These are phyloP conservation scores for Scotopteryx bipunctaria DNA, from an alignment of 2,888 invertebrate species.

Conservation along the genomic window DNA sequence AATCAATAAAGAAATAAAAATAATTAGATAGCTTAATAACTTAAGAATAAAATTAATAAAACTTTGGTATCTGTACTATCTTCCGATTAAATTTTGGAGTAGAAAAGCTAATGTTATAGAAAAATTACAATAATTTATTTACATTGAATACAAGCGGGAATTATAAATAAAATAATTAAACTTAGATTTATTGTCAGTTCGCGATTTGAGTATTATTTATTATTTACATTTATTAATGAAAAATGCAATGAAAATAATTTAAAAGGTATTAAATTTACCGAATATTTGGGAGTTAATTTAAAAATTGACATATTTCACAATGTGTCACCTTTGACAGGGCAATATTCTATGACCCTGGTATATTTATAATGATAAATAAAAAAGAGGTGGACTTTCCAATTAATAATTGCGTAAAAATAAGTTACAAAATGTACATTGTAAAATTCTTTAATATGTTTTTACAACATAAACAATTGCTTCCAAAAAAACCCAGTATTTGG, in stretches of 20 bases:
- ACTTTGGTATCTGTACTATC: conserved; percentile 82
- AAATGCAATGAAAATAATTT: conserved; percentile 54
- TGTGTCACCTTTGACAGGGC: conserved; percentile 7
- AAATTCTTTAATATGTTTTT: conserved; percentile 5
- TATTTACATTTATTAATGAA: conserved; percentile 65
- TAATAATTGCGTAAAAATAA: background rate
- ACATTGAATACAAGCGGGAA: conserved; percentile 54
- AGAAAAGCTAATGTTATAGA: conserved; percentile 72
- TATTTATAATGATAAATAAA: background rate
- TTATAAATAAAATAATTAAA: conserved; percentile 71
- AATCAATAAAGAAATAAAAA: conserved; percentile 56
- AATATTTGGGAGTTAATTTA: conserved; percentile 21
- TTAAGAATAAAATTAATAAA: conserved; percentile 78
- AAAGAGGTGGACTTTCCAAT: conserved; percentile 11
- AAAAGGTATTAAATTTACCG: conserved; percentile 32
- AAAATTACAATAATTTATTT: conserved; percentile 74
- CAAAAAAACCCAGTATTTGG: background rate
- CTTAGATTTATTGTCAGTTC: conserved; percentile 82
- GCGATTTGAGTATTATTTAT: conserved; percentile 76
- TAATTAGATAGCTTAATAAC: conserved; percentile 74
- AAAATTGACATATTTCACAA: conserved; percentile 28
- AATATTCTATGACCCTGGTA: background rate
- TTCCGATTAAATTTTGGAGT: conserved; percentile 79
- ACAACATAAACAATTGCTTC: background rate
- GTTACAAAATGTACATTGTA: background rate